Base-by-base conservation (phyloP, 2,113 vertebrate species). In the Larimichthys crocea region DNA sequence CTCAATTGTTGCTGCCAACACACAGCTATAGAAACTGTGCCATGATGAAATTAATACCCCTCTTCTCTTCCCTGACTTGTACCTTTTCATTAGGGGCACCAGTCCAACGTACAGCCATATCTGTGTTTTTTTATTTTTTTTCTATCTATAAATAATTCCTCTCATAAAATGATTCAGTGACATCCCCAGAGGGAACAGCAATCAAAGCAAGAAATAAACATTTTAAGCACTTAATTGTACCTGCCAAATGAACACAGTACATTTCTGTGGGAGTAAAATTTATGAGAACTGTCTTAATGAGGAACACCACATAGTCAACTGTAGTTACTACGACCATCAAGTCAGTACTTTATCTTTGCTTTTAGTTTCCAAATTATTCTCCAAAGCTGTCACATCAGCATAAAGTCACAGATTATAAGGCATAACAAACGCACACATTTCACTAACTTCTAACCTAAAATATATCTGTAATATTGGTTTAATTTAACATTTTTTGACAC, bases 161-260 rank as follows among this genome's bases (percentile, higher is more conserved):
- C 15, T 62, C 8, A 4, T 75, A 6, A 75, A 82, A 67, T 5
- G 48, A 82, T 80, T 72, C 22, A 10, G 24, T 29, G 31, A 72
- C 42, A 20, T 70, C 24, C 62, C 53, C 17, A 0, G 17, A 56
- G 68, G 67, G 67, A 67, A 73, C 31, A 29, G 35, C 68, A 59
- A 82, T 84, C 50, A 73, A 64, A 63, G 44, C 59, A 53, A 29
- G 64, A 78, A 78, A 83, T 83, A 50, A 20, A 5, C 62, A 66
- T 80, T 69, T 74, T n/a, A 72, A 67, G 55, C 14, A 2, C 29
- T 50, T 31, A 44, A 46, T 40, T 26, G 61, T 31, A 79, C 50
- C 44, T 81, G 85, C 71, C 70, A 87, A 81, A 83, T 67, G 42
- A 85, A 66, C 48, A 15, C 70, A 85, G 74, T 72, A 49, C n/a